Base-by-base conservation (phyloP, 2,888 invertebrate species). In the Unio delphinus region DNA sequence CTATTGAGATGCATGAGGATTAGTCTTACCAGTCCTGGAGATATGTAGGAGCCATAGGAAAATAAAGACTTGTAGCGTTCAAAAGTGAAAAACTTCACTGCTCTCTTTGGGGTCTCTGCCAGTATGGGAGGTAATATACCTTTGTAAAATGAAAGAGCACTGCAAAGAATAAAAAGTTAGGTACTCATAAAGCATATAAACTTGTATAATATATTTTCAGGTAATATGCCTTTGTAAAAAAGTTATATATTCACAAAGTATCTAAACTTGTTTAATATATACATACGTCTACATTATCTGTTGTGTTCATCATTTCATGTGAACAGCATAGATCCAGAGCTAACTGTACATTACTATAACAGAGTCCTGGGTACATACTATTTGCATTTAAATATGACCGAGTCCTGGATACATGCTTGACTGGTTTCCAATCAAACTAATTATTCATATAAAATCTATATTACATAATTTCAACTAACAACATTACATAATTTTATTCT, bases 41-140 rank as follows among this genome's bases (percentile, higher is more conserved):
- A 77, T 26, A 83, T 58, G 70, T 75, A 72, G 11, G 69, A 67
- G 11, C 73, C 74, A 72, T 76, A 80, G 15, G 79, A 73, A 75
- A 96, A 96, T 80, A 96, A 89, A 82, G 93, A 92, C 91, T 97
- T 96, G 86, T 96, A 96, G 89, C 97, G 96, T 90, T 97, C 97
- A 91, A 97, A 98, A 54, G 95, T 95, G 84, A 96, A 94, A 90
- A 98, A 98, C 92, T 98, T 98, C 20, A 96, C 94, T 23, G 97
- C 97, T 86, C 97, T 91, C 90, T 98, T 98, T 3, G 98, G 98
- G 1, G 97, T 98, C 91, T 98, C 98, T 15, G 96, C 97, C 74
- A 97, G 89, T 81, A 98, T 94, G 11, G 98, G 98, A 7, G 97
- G 98, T 78, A 97, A 82, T 79, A 98, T 95, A 74, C 98, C 98